Evolutionary conservation across 2,888 invertebrate genomes (phyloP).

Genomic region (Girardia tigrina): DNA sequence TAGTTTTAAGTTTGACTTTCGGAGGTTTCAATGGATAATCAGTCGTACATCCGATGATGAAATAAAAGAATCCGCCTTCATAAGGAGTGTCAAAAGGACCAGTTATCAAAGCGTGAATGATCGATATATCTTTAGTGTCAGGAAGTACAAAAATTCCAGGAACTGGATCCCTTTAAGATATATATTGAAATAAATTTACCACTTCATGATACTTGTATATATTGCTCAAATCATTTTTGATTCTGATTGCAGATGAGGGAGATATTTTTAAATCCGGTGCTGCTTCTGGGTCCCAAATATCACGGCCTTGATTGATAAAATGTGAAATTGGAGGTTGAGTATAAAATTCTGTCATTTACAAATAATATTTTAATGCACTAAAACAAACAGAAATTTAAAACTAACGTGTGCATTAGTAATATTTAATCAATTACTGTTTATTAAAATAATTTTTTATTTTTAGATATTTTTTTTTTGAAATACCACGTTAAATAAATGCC

Average conservation of each 20-base stretch:
- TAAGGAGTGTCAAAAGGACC: slow-evolving; percentile 58
- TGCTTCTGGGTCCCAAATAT: slow-evolving; percentile 3
- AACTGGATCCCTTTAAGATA: slow-evolving; percentile 52
- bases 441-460: too few relatives aligned
- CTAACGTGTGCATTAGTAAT: too few relatives aligned
- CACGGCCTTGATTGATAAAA: slow-evolving; percentile 8
- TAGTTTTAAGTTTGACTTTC: slow-evolving; percentile 56
- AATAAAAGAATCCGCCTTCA: slow-evolving; percentile 54
- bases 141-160: slow-evolving; percentile 55
- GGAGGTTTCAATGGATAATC: slow-evolving; percentile 55
- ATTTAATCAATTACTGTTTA: too few relatives aligned
- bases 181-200: not conserved
- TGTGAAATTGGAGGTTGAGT: slow-evolving; percentile 5
- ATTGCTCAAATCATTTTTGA: slow-evolving; percentile 8
- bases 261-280: not conserved
- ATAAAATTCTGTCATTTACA: not conserved
- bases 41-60: slow-evolving; percentile 54
- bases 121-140: slow-evolving; percentile 54
- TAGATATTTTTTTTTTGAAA: too few relatives aligned
- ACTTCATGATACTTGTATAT: not conserved
- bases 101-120: slow-evolving; percentile 55
- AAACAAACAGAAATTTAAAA: too few relatives aligned
- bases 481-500: too few relatives aligned
- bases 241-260: not conserved
- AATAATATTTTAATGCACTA: too few relatives aligned